Conservation (phyloP, 2,888 invertebrate species). For the Tipula unca region DNA sequence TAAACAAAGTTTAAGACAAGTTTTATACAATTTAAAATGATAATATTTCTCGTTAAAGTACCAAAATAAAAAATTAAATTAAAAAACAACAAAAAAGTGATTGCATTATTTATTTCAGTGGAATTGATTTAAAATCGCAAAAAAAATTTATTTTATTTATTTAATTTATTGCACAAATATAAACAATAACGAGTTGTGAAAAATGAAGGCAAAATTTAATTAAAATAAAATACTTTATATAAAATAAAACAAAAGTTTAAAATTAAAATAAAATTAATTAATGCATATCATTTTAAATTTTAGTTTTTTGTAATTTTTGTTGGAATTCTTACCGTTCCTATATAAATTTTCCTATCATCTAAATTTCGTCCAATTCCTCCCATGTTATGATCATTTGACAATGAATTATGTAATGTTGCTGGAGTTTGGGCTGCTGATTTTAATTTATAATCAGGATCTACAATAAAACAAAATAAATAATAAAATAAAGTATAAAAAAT, state of each 20-base stretch:
- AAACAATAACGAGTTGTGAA: not conserved
- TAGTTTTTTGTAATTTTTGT: not conserved
- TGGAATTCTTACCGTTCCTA: slow-evolving; percentile 33
- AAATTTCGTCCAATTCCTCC: slow-evolving; percentile 34
- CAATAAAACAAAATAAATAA: slow-evolving; percentile 16
- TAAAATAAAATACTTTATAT: not conserved
- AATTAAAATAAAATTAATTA: not conserved
- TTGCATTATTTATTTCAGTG: not conserved
- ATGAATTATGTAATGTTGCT: slow-evolving; percentile 45
- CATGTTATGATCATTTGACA: slow-evolving; percentile 42
- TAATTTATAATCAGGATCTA: slow-evolving; percentile 62
- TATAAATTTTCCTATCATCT: slow-evolving; percentile 35
- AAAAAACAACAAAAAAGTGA: not conserved
- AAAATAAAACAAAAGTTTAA: not conserved
- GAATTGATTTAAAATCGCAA: not conserved
- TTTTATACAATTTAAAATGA: not conserved
- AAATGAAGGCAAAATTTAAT: not conserved
- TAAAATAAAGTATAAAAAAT: slow-evolving; percentile 1
- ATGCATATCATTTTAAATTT: not conserved
- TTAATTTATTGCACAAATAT: not conserved
- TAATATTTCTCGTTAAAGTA: not conserved
- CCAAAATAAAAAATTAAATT: too few relatives aligned
- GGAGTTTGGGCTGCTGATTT: slow-evolving; percentile 62
- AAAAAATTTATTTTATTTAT: not conserved
- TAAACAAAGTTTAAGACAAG: not conserved